Conservation (phyloP, 1,140 invertebrate species). For the Drosophila sturtevanti region DNA sequence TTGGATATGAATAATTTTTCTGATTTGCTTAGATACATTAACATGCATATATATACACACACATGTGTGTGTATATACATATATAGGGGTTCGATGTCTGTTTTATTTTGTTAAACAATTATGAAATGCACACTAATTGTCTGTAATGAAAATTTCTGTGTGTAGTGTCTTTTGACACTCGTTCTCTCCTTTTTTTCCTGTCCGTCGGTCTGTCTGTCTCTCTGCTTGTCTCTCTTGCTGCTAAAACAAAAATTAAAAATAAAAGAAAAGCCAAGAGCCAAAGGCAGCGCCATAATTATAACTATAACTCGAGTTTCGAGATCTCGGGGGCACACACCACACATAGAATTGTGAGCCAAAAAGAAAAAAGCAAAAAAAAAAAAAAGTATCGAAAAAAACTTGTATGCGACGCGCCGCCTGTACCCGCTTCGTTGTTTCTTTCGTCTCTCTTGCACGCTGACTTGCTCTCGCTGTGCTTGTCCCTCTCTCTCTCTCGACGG, state of each 20-base stretch:
- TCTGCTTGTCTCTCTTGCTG: constrained; percentile 48
- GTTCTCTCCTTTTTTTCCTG: constrained; percentile 5
- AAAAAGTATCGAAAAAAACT: constrained; percentile 60
- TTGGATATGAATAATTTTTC: constrained; percentile 29
- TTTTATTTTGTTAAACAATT: constrained; percentile 79
- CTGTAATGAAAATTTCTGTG: constrained; percentile 77
- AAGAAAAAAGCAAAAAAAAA: constrained; percentile 52
- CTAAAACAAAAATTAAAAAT: constrained; percentile 78
- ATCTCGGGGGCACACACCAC: constrained; percentile 37
- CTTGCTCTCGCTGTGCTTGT: constrained; percentile 7
- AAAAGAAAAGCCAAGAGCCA: constrained; percentile 50
- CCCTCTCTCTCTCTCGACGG: constrained; percentile 23
- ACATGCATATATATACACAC: constrained; percentile 4
- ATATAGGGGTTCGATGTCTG: constrained; percentile 6
- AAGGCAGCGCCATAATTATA: constrained; percentile 76
- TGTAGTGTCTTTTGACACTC: constrained; percentile 27
- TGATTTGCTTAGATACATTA: constrained; percentile 14
- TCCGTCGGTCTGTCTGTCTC: constrained; percentile 12
- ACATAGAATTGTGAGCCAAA: constrained; percentile 75
- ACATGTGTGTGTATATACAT: constrained; percentile 10
- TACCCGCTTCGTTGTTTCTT: constrained; percentile 52
- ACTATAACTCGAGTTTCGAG: constrained; percentile 77
- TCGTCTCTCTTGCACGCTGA: constrained; percentile 37
- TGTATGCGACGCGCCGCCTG: constrained; percentile 72
- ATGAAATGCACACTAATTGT: constrained; percentile 82